Conservation (phyloP, 2,888 invertebrate genomes). For the Dugesia japonica region DNA sequence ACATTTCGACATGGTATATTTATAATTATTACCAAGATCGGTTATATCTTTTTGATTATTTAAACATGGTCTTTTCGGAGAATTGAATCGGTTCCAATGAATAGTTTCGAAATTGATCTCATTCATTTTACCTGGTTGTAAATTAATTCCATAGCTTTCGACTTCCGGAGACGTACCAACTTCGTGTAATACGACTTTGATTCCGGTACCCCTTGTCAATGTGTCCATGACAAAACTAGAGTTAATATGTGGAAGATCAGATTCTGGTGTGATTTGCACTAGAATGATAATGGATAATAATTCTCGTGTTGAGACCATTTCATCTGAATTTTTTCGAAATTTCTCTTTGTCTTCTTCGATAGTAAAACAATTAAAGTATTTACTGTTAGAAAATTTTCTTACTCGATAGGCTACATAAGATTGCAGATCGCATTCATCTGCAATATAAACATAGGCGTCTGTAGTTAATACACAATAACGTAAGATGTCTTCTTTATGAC, state of each 20-base stretch:
- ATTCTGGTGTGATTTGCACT: slow-evolving; percentile 24
- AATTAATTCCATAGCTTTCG: slow-evolving; percentile 30
- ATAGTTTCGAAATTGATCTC: slow-evolving; percentile 31
- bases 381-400: slow-evolving; percentile 22
- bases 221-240: slow-evolving; percentile 31
- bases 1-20: slow-evolving; percentile 31
- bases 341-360: background rate
- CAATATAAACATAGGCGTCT: background rate
- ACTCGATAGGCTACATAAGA: background rate
- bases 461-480: slow-evolving; percentile 31
- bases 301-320: background rate
- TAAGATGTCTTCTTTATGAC: slow-evolving; percentile 21
- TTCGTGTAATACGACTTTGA: slow-evolving; percentile 31
- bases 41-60: slow-evolving; percentile 25
- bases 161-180: slow-evolving; percentile 29
- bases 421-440: slow-evolving; percentile 22
- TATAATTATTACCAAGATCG: slow-evolving; percentile 27
- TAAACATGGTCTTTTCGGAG: slow-evolving; percentile 26
- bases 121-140: slow-evolving; percentile 34
- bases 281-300: slow-evolving; percentile 31
- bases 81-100: slow-evolving; percentile 22
- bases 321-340: background rate
- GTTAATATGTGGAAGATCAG: slow-evolving; percentile 21
- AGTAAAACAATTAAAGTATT: slow-evolving; percentile 33
- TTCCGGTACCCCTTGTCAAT: slow-evolving; percentile 32